Evolutionary conservation across 92 coral and sea anemone species (phyloP).

Genomic region (Ricordea florida): DNA sequence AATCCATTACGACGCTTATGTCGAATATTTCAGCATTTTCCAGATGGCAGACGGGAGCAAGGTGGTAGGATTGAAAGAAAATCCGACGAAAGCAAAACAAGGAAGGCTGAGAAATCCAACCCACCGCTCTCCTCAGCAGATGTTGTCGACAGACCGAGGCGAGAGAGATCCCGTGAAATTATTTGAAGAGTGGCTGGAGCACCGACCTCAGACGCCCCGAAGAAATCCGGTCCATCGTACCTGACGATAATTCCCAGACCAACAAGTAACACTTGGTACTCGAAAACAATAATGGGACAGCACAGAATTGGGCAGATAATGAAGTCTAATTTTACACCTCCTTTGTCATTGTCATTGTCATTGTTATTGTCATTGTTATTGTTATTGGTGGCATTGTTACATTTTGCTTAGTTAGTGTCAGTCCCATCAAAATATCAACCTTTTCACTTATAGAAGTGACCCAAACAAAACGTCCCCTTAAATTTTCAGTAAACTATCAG

Average conservation of each 20-base stretch:
- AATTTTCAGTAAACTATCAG: too few relatives aligned
- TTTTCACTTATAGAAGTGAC: too few relatives aligned
- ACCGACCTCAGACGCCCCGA: conserved; percentile 21
- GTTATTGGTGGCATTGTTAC: too few relatives aligned
- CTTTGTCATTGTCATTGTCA: too few relatives aligned
- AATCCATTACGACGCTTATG: conserved; percentile 37
- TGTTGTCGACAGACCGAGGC: conserved; percentile 58
- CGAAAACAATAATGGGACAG: conserved; percentile 44
- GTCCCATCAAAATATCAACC: too few relatives aligned
- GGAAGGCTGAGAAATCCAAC: conserved; percentile 30
- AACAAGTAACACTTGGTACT: conserved; percentile 21
- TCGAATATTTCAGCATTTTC: conserved; percentile 24
- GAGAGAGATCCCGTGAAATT: conserved; percentile 46
- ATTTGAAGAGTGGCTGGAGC: conserved; percentile 31
- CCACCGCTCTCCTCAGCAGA: conserved; percentile 32
- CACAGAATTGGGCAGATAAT: conserved; percentile 44
- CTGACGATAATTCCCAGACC: conserved; percentile 2
- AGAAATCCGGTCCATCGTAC: conserved; percentile 33
- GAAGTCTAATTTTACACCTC: too few relatives aligned
- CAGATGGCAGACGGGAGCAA: conserved; percentile 20
- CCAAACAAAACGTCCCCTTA: too few relatives aligned
- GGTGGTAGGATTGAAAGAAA: conserved; percentile 7
- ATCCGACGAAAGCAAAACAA: conserved; percentile 33
- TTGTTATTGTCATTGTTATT: too few relatives aligned
- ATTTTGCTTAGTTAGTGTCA: too few relatives aligned